These are phyloP conservation scores for Cheumatopsyche charites DNA, from an alignment of 1,140 invertebrate species.

Conservation along the genomic window DNA sequence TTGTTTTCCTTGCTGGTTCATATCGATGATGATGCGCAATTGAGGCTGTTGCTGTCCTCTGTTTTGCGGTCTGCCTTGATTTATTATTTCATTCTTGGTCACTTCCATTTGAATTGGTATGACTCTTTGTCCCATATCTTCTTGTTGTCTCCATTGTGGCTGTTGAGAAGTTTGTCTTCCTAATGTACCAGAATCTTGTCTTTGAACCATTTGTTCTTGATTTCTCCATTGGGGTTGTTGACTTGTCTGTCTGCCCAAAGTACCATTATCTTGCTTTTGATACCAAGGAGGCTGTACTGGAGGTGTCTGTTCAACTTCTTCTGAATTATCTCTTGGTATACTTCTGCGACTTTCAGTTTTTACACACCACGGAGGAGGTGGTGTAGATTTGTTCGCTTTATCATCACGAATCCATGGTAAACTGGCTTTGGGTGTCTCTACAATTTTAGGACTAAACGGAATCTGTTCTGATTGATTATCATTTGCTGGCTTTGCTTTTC, in stretches of 20 bases:
- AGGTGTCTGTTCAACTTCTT: slow-evolving; percentile 22
- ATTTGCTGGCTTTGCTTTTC: slow-evolving; percentile 51
- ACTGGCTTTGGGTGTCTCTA: slow-evolving; percentile 57
- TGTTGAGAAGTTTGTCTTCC: background rate
- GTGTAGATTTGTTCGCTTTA: slow-evolving; percentile 57
- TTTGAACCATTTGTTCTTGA: slow-evolving; percentile 33
- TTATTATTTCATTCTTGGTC: slow-evolving; percentile 53
- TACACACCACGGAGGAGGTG: slow-evolving; percentile 59
- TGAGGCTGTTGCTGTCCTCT: slow-evolving; percentile 52
- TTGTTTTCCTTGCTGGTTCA: slow-evolving; percentile 50
- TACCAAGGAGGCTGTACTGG: slow-evolving; percentile 48
- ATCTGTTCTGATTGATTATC: slow-evolving; percentile 57
- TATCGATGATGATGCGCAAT: slow-evolving; percentile 59
- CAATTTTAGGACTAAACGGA: slow-evolving; percentile 52
- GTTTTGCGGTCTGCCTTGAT: slow-evolving; percentile 50
- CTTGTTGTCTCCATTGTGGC: background rate
- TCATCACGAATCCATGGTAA: slow-evolving; percentile 59
- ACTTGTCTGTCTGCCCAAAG: background rate
- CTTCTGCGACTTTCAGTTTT: slow-evolving; percentile 58
- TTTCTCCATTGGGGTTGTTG: background rate
- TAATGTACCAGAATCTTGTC: background rate
- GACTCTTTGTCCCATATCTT: slow-evolving; percentile 46
- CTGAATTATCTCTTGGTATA: slow-evolving; percentile 52
- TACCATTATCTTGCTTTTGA: slow-evolving; percentile 8
- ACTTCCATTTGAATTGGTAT: slow-evolving; percentile 62